Evolutionary conservation across 2,888 invertebrate genomes (phyloP).

Genomic region (Tricholauxania praeusta): DNA sequence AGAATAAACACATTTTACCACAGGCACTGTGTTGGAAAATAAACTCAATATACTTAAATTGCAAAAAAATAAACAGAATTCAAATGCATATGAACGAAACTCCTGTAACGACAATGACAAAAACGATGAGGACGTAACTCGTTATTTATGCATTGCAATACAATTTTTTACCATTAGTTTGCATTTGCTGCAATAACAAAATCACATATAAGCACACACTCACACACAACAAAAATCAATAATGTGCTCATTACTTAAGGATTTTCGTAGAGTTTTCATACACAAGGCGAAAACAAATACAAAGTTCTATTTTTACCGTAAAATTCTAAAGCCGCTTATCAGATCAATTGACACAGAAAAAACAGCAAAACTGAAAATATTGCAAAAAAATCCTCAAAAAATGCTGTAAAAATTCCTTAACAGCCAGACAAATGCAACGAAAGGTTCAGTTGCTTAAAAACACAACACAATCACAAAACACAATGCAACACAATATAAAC

Average conservation of each 20-base stretch:
- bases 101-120: no score
- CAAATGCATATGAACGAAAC: no score
- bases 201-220: no score
- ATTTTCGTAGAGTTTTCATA: slow-evolving; percentile 7
- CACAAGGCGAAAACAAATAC: neutral
- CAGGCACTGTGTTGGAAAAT: no score
- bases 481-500: neutral
- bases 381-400: neutral
- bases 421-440: neutral
- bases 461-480: neutral
- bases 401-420: neutral
- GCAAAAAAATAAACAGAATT: no score
- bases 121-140: no score
- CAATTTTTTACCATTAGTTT: no score
- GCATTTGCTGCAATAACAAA: no score
- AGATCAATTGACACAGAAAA: slow-evolving; percentile 15
- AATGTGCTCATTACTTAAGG: slow-evolving; percentile 18
- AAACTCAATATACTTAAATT: no score
- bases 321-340: slow-evolving; percentile 14
- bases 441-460: neutral
- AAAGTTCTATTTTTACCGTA: neutral
- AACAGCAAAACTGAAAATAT: neutral
- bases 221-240: no score
- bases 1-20: no score
- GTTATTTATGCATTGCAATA: no score